phyloP scores from a whole-genome alignment of 2,113 vertebrate genomes.

The Chaetops frenatus region DNA sequence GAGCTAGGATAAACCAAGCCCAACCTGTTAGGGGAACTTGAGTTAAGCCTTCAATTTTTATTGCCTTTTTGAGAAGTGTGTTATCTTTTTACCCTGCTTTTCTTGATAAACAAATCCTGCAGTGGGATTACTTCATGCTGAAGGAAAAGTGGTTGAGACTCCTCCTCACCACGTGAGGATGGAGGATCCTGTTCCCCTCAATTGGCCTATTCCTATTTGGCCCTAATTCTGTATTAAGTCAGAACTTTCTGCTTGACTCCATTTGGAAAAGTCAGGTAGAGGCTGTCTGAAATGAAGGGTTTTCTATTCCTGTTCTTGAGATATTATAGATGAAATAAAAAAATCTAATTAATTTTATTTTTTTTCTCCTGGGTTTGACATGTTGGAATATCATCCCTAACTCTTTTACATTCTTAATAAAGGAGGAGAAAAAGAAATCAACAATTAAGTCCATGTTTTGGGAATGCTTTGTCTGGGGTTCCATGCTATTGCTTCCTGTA shows the following conservation, averaged over 20 bases:
- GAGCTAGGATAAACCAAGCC: background rate
- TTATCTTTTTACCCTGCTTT: background rate
- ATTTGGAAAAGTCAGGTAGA: background rate
- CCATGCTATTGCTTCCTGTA: slow-evolving; percentile 13
- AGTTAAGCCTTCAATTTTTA: background rate
- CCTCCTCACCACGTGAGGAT: accelerated
- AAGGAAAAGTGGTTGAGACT: background rate
- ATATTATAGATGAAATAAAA: background rate
- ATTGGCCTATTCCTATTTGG: background rate
- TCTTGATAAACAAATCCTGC: background rate
- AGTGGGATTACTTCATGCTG: background rate
- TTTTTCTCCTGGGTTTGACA: background rate
- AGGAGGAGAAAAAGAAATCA: background rate
- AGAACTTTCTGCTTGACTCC: background rate
- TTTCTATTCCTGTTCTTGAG: background rate
- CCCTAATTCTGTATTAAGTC: background rate
- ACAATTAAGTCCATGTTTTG: slow-evolving; percentile 7
- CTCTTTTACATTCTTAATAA: background rate
- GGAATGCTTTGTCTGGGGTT: slow-evolving; percentile 11
- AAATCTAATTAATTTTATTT: background rate
- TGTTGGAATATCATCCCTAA: background rate
- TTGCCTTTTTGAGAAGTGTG: background rate
- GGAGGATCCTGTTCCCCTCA: background rate
- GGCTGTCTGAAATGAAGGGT: background rate
- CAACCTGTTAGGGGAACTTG: background rate